Conservation (phyloP, 2,797 vertebrate genomes). For the Apodemus agrarius region DNA sequence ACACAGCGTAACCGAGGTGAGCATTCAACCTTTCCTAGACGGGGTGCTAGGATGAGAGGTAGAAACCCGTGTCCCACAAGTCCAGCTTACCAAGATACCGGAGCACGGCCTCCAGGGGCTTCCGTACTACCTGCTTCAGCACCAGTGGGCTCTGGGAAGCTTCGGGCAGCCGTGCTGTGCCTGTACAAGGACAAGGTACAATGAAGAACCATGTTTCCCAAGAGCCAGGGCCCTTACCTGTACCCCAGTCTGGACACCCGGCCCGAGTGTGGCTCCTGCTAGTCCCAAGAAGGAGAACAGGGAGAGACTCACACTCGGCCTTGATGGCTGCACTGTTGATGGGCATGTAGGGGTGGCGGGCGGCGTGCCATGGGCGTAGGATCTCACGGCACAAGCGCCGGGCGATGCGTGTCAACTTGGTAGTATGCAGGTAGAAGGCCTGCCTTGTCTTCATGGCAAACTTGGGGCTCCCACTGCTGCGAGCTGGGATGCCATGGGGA, state of each 20-base stretch:
- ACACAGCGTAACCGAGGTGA: accelerated
- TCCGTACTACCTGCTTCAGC: constrained; percentile 94
- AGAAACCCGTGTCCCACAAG: background rate
- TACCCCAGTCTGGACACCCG: background rate
- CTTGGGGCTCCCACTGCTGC: constrained; percentile 97
- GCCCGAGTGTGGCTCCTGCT: too few relatives aligned
- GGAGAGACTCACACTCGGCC: constrained; percentile 94
- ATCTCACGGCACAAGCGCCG: constrained; percentile 96
- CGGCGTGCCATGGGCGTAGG: constrained; percentile 93
- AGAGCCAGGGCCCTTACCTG: background rate
- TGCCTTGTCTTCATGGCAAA: constrained; percentile 98
- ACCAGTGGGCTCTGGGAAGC: constrained; percentile 91
- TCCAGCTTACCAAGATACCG: constrained; percentile 93
- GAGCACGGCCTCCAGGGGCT: constrained; percentile 97
- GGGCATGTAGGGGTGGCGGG: constrained; percentile 95
- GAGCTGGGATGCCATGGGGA: constrained; percentile 93
- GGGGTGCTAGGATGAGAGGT: too few relatives aligned
- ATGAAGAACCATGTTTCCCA: background rate
- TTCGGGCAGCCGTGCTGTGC: constrained; percentile 95
- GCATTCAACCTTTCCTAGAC: accelerated
- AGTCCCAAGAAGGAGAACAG: background rate
- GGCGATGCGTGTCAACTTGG: constrained; percentile 92
- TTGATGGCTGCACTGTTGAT: constrained; percentile 98
- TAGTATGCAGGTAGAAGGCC: constrained; percentile 97
- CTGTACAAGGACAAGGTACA: constrained; percentile 82